A percentile compares a stretch with the other conserved stretches of the same genome.
These are phyloP conservation scores for Phalacrocorax pelagicus DNA, from an alignment of 2,113 vertebrate genomes.

Conservation along the genomic window DNA sequence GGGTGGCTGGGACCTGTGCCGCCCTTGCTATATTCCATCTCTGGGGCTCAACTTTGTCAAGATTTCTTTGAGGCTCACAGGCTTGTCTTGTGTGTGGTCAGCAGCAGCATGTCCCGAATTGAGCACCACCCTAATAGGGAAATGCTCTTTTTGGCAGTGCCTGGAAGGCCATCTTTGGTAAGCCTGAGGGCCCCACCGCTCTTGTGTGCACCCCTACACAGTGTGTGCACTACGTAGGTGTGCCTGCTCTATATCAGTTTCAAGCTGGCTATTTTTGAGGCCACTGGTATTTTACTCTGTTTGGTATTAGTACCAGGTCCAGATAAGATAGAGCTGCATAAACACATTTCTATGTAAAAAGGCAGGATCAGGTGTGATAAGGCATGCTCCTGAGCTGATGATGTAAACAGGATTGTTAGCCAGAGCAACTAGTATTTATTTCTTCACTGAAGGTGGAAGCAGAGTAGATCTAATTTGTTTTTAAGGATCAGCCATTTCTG, in stretches of 20 bases:
- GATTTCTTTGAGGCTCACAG: neutral
- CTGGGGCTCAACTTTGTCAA: neutral
- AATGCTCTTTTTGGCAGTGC: neutral
- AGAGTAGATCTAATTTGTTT: neutral
- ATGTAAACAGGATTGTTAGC: neutral
- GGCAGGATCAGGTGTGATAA: neutral
- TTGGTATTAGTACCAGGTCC: neutral
- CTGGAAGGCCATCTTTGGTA: neutral
- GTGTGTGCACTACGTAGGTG: fast-evolving
- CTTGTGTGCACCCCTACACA: neutral
- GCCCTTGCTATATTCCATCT: neutral
- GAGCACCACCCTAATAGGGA: neutral
- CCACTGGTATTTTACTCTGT: neutral
- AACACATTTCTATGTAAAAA: neutral
- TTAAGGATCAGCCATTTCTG: neutral
- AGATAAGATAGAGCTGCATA: neutral
- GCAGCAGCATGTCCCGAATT: neutral
- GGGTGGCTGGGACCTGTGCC: neutral
- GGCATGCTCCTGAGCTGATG: neutral
- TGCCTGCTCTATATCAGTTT: neutral
- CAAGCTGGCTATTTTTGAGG: neutral
- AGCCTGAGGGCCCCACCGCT: neutral
- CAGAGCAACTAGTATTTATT: neutral
- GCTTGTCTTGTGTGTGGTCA: neutral
- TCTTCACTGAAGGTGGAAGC: neutral